Evolutionary conservation across 1,140 invertebrate species (phyloP), one percentile per base, ranked within the genome.

Genomic region (Zaprionus nigranus): DNA sequence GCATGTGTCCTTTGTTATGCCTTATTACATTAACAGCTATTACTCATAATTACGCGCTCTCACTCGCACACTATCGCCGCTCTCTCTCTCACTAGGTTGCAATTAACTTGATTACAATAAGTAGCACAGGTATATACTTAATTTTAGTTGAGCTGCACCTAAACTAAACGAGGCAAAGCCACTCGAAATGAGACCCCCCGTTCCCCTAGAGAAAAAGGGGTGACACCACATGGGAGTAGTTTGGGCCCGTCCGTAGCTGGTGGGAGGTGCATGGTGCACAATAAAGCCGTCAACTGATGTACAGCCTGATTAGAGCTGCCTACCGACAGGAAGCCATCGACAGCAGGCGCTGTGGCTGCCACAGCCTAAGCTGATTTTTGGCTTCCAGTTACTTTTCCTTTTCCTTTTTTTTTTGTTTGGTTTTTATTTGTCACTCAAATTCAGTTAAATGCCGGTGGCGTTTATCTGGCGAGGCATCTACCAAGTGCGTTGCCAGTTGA

Each of bases 11-110:
- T 66, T 58, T 75, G 49, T 66, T 66, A 51, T 30, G 74, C 61
- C 56, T 79, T 88, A 88, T 87, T 87, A 84, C 74, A 88, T 84
- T 90, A 88, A 84, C 74, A 81, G 75, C 85, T 81, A 88, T 88
- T 88, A 88, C 85, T 88, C 85, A 84, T 81, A 88, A 88, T 88
- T 78, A 88, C 58, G 62, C 75, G 71, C 68, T 62, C 78, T 67
- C 71, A 64, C 54, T 61, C 60, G 59, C 58, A 56, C 74, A 68
- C 68, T 62, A 73, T 67, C 67, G n/a, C 62, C 49, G 54, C 56
- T 54, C 36, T n/a, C 58, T 46, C 30, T 20, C 40, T 6, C 40
- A n/a, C 34, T 63, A 30, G 36, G 36, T 53, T 72, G 75, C 84
- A 88, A 88, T 88, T 88, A 88, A 84, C 66, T 84, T 88, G 84